Conservation (phyloP, 2,888 invertebrate genomes). For the Lingula anatina region DNA sequence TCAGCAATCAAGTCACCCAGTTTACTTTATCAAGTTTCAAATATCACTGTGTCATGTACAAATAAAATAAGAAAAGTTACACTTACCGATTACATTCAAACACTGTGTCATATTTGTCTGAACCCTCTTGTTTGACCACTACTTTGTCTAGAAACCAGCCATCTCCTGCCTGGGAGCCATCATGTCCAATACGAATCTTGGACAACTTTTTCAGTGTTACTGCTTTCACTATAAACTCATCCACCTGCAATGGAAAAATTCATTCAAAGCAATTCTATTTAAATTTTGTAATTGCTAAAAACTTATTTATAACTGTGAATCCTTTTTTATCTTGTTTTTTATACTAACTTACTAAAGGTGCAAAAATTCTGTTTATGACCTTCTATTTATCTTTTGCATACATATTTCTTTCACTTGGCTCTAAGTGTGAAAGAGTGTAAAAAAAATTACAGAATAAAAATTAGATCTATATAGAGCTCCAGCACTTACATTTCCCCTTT, state of each 20-base stretch:
- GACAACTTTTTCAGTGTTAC: conserved; percentile 44
- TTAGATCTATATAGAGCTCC: too few species aligned
- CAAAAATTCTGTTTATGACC: too few species aligned
- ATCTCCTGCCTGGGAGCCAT: conserved; percentile 42
- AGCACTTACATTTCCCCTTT: conserved; percentile 46
- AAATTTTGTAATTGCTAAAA: too few species aligned
- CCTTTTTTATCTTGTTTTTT: neutral
- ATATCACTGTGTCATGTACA: neutral
- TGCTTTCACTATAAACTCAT: conserved; percentile 50
- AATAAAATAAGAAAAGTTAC: neutral
- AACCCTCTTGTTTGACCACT: conserved; percentile 30
- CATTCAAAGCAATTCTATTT: neutral
- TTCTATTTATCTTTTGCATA: too few species aligned
- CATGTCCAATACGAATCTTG: conserved; percentile 51
- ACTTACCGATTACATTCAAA: conserved; percentile 44
- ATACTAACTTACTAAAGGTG: neutral
- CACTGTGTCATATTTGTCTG: conserved; percentile 24
- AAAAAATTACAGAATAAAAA: too few species aligned
- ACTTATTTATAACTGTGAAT: too few species aligned
- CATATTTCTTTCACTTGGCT: too few species aligned
- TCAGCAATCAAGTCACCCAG: too few species aligned
- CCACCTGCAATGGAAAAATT: conserved; percentile 28
- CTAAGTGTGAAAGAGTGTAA: too few species aligned
- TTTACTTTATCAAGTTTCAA: too few species aligned
- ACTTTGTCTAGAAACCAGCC: conserved; percentile 52